These are phyloP conservation scores for Halocynthia roretzi DNA, from an alignment of 23 tunicate species.

Conservation along the genomic window DNA sequence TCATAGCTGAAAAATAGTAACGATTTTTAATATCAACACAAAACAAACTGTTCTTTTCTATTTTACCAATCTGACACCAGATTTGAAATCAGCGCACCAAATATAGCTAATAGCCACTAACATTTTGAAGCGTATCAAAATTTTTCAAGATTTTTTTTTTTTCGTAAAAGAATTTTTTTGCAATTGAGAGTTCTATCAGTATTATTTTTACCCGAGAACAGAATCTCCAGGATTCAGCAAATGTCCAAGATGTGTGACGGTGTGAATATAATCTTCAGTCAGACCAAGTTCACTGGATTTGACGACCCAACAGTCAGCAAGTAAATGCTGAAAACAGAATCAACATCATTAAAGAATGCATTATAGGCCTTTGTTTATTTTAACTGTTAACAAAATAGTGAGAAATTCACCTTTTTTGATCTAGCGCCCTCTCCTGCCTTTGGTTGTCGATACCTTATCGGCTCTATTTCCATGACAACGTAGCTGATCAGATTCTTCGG, in stretches of 20 bases:
- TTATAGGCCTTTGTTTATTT: no score
- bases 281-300: constrained; percentile 76
- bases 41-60: no score
- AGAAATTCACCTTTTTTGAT: constrained; percentile 43
- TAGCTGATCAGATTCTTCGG: constrained; percentile 53
- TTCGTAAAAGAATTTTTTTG: no score
- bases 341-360: no score
- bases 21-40: no score
- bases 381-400: not conserved
- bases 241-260: constrained; percentile 87
- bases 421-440: constrained; percentile 70
- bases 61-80: no score
- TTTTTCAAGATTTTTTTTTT: no score
- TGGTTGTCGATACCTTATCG: constrained; percentile 20
- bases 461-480: constrained; percentile 85
- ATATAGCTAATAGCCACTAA: no score
- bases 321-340: constrained; percentile 35
- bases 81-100: no score
- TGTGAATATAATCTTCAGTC: constrained; percentile 76
- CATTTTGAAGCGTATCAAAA: no score
- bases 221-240: constrained; percentile 68
- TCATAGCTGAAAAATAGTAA: no score
- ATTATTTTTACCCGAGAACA: constrained; percentile 84
- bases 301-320: constrained; percentile 93
- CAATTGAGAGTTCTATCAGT: no score